These are phyloP conservation scores for Regulus satrapa DNA, from an alignment of 2,113 vertebrate genomes.

Conservation along the genomic window DNA sequence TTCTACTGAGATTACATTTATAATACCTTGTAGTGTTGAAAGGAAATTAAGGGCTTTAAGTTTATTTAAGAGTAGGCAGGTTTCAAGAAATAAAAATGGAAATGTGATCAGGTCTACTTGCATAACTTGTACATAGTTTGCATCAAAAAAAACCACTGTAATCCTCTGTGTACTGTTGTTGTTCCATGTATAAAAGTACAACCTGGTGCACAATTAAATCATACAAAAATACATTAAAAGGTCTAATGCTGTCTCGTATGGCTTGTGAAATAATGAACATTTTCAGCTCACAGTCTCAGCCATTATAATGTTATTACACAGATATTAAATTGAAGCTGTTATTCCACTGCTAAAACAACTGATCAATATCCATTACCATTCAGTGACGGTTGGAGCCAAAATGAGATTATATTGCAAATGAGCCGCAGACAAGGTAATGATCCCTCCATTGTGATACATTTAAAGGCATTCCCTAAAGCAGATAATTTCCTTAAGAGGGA, in stretches of 20 bases:
- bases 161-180: background rate
- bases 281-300: background rate
- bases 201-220: slow-evolving; percentile 2
- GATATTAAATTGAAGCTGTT: slow-evolving; percentile 62
- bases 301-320: slow-evolving; percentile 63
- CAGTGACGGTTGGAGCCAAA: slow-evolving; percentile 37
- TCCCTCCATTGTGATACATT: slow-evolving; percentile 48
- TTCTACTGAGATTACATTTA: background rate
- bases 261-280: slow-evolving; percentile 46
- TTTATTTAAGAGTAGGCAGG: background rate
- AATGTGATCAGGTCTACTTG: background rate
- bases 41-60: background rate
- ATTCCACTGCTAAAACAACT: slow-evolving; percentile 62
- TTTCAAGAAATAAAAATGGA: background rate
- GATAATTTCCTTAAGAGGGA: slow-evolving; percentile 52
- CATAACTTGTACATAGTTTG: background rate
- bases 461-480: slow-evolving; percentile 46
- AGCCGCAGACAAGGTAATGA: slow-evolving; percentile 62
- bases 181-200: background rate
- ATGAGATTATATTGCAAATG: slow-evolving; percentile 71
- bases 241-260: background rate
- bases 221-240: slow-evolving; percentile 5
- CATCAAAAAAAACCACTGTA: background rate
- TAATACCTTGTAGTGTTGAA: background rate
- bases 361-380: slow-evolving; percentile 73